Percentiles rank a stretch among this genome's conserved stretches.
Evolutionary conservation across 37 sponge, comb jelly and placozoan species (phyloP).

Genomic region (Aphrocallistes beatrix): DNA sequence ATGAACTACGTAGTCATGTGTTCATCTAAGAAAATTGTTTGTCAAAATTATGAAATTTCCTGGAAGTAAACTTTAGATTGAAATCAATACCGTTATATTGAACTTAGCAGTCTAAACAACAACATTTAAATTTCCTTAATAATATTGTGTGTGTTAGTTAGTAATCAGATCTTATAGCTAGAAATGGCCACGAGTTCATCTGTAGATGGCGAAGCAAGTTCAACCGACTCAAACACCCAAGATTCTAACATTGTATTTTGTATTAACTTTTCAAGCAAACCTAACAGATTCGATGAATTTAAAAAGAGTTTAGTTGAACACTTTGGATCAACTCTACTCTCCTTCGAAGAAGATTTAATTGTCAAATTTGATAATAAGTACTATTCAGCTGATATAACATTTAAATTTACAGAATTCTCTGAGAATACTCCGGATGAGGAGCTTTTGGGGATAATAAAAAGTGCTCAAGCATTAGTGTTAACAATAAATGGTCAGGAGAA

Average conservation of each 20-base stretch:
- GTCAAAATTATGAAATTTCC: no score
- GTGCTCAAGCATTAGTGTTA: background rate
- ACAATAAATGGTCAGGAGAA: background rate
- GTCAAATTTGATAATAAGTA: background rate
- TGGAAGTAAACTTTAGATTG: no score
- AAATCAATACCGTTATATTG: no score
- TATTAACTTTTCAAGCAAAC: background rate
- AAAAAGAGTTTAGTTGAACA: background rate
- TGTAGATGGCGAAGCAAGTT: no score
- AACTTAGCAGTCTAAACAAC: no score
- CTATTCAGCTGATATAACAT: background rate
- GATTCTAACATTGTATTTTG: background rate
- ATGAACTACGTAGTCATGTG: no score
- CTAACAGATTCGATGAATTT: background rate
- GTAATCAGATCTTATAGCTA: no score
- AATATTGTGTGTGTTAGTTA: no score
- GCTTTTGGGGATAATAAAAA: background rate
- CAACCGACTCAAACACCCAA: no score
- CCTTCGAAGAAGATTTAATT: background rate
- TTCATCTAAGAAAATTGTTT: no score
- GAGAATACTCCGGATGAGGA: background rate
- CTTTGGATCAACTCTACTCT: background rate
- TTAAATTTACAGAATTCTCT: background rate
- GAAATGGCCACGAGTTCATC: no score
- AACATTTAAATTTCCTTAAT: no score